These are phyloP conservation scores for Eupeodes corollae DNA, from an alignment of 1,140 invertebrate species.

Conservation along the genomic window DNA sequence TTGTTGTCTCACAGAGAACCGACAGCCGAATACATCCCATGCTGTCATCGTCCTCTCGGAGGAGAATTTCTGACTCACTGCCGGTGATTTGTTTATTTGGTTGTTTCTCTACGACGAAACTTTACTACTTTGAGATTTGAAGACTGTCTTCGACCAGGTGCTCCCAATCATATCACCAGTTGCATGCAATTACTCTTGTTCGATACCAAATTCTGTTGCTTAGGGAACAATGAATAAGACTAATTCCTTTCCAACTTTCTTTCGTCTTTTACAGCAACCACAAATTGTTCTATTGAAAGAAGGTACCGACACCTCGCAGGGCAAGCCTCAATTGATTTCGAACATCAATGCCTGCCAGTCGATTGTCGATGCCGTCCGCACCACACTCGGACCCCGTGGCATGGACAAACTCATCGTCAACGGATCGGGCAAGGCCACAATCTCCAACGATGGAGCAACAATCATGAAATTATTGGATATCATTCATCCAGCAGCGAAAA, in stretches of 20 bases:
- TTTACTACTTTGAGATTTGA: no score
- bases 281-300: conserved; percentile 97
- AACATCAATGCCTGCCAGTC: conserved; percentile 99
- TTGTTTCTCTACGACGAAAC: conserved; percentile 13
- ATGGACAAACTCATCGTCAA: conserved; percentile 99
- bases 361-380: conserved; percentile 87
- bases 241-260: no score
- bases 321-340: conserved; percentile 89
- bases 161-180: no score
- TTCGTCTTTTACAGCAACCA: conserved; percentile 65
- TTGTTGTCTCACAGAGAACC: no score
- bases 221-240: no score
- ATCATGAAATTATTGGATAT: conserved; percentile 96
- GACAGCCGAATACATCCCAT: no score
- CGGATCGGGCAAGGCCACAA: conserved; percentile 76
- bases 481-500: conserved; percentile 95
- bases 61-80: no score
- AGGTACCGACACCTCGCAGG: conserved; percentile 93
- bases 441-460: conserved; percentile 99
- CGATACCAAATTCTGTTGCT: no score
- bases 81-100: conserved; percentile 4
- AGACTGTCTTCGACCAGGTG: no score
- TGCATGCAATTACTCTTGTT: no score
- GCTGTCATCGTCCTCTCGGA: no score
- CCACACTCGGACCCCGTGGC: conserved; percentile 93